Percentiles rank a stretch among this genome's conserved stretches.
These are phyloP conservation scores for Mustelus asterias DNA, from an alignment of 2,113 vertebrate species.

Conservation along the genomic window DNA sequence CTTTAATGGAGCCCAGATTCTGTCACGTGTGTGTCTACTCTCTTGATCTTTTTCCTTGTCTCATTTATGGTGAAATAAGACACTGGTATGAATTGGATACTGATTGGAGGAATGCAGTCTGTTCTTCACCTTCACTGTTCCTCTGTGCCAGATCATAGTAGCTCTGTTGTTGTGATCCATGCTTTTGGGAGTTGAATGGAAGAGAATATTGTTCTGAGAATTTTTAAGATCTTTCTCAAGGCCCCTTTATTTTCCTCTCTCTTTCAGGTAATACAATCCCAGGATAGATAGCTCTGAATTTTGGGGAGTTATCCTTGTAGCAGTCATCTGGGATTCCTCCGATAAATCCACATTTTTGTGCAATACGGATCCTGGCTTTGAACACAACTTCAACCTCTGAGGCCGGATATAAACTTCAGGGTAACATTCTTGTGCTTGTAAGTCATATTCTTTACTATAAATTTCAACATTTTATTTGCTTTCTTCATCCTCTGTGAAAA, in stretches of 20 bases:
- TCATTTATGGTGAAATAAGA: not conserved
- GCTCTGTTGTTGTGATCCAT: not conserved
- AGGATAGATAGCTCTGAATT: not conserved
- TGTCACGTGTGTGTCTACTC: not conserved
- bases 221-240: not conserved
- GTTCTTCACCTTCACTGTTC: too few relatives aligned
- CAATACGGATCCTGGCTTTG: not conserved
- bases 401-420: not conserved
- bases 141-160: not conserved
- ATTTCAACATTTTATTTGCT: not conserved
- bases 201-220: not conserved
- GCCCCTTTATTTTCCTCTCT: not conserved
- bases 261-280: not conserved
- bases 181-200: not conserved
- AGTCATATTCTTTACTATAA: not conserved
- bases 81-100: not conserved
- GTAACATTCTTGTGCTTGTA: not conserved
- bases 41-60: not conserved
- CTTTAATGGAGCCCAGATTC: not conserved
- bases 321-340: not conserved
- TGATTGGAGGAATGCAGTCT: not conserved
- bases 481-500: not conserved
- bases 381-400: not conserved
- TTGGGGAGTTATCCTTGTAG: not conserved
- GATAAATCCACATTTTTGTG: not conserved